Evolutionary conservation across 1,140 invertebrate genomes (phyloP).

Genomic region (Hermetia illucens): DNA sequence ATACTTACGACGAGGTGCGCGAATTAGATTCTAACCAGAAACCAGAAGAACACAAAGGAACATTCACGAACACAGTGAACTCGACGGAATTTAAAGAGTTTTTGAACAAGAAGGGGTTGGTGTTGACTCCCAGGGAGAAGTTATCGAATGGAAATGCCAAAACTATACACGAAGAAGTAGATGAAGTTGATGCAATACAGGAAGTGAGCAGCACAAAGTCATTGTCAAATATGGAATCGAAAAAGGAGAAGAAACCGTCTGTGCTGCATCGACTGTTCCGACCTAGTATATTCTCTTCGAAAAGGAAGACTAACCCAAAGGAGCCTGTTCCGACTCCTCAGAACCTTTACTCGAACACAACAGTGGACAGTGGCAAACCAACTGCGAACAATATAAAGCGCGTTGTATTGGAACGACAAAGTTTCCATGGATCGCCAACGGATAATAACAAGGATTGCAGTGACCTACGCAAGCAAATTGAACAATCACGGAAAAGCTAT

Average conservation of each 20-base stretch:
- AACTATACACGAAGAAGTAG: conserved; percentile 9
- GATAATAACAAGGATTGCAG: conserved; percentile 4
- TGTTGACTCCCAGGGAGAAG: conserved; percentile 14
- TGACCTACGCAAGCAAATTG: conserved; percentile 8
- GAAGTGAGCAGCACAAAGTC: neutral
- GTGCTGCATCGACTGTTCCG: conserved; percentile 22
- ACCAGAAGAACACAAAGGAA: conserved; percentile 9
- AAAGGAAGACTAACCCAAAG: conserved; percentile 19
- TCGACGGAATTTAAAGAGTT: conserved; percentile 28
- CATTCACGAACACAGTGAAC: conserved; percentile 27
- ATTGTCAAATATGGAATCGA: conserved; percentile 6
- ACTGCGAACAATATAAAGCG: conserved; percentile 13
- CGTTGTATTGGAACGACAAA: conserved; percentile 18
- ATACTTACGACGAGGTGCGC: no score
- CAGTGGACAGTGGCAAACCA: conserved; percentile 5
- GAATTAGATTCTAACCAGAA: no score
- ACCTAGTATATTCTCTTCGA: conserved; percentile 18
- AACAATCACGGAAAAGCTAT: conserved; percentile 8
- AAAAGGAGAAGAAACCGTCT: conserved; percentile 15
- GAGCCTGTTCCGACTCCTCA: conserved; percentile 8
- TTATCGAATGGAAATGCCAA: conserved; percentile 9
- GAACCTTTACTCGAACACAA: conserved; percentile 3
- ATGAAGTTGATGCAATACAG: conserved; percentile 3
- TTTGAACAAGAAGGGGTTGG: conserved; percentile 22
- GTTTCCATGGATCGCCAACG: conserved; percentile 8